These are phyloP conservation scores for Macrosteles quadrilineatus DNA, from an alignment of 1,140 invertebrate genomes.

Conservation along the genomic window DNA sequence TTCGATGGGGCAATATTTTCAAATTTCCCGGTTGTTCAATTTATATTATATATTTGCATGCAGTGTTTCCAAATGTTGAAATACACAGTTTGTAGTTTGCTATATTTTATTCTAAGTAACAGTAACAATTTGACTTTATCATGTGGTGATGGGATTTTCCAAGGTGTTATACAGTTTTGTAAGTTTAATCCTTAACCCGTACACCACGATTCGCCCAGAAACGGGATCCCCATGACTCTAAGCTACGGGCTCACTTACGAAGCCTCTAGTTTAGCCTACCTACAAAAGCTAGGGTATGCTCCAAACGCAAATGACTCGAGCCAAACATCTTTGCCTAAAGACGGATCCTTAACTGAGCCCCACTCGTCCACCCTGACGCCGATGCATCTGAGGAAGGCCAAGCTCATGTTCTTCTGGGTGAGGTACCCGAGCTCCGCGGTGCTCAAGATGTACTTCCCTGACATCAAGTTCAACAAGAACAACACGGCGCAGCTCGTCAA, in stretches of 20 bases:
- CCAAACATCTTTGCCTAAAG: slow-evolving; percentile 13
- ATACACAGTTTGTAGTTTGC: no score
- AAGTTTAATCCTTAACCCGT: slow-evolving; percentile 14
- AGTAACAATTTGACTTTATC: no score
- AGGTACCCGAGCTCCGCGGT: slow-evolving; percentile 97
- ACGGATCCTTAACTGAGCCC: slow-evolving; percentile 46
- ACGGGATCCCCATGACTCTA: background rate
- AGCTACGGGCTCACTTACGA: slow-evolving; percentile 18
- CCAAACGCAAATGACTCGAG: slow-evolving; percentile 7
- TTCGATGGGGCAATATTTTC: no score
- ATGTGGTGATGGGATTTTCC: background rate
- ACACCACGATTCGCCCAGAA: background rate
- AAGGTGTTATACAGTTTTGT: background rate
- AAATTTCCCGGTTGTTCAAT: no score
- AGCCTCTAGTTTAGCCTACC: slow-evolving; percentile 17
- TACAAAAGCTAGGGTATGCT: slow-evolving; percentile 13
- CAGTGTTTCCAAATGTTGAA: no score
- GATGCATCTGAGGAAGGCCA: slow-evolving; percentile 99
- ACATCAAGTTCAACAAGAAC: slow-evolving; percentile 99
- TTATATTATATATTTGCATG: no score
- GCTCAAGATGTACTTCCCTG: slow-evolving; percentile 99
- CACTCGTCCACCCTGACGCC: slow-evolving; percentile 95
- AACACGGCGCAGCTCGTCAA: slow-evolving; percentile 99
- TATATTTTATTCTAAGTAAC: no score
- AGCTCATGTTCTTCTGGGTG: slow-evolving; percentile 99